These are phyloP conservation scores for Podarcis muralis DNA, from an alignment of 2,113 vertebrate species.

Conservation along the genomic window DNA sequence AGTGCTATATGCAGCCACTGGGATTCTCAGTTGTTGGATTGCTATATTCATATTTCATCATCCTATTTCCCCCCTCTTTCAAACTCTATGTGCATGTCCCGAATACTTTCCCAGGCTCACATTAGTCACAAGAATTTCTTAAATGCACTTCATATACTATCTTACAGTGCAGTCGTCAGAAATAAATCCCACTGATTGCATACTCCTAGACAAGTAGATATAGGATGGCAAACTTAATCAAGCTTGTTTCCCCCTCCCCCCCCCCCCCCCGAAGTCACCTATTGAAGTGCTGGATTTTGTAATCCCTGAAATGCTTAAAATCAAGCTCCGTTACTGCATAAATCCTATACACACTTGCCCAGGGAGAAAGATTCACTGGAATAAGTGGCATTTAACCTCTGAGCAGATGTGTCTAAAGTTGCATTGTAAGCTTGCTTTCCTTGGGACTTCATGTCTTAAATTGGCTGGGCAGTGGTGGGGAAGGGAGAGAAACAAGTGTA, in stretches of 20 bases:
- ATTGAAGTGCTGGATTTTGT: neutral
- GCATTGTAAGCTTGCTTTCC: neutral
- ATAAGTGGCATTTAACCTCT: too few species aligned
- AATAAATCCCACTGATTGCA: too few species aligned
- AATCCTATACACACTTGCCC: too few species aligned
- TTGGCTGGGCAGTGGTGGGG: neutral
- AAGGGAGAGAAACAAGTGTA: neutral
- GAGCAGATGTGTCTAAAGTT: too few species aligned
- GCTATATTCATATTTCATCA: neutral
- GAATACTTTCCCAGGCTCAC: slow-evolving; percentile 4
- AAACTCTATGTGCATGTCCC: neutral
- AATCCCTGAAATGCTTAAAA: neutral
- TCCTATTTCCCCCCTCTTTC: slow-evolving; percentile 38
- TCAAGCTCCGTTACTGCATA: too few species aligned
- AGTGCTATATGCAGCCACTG: neutral
- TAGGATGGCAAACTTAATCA: neutral
- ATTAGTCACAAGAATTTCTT: neutral
- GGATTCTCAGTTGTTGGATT: neutral
- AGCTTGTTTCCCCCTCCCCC: neutral
- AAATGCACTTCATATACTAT: neutral
- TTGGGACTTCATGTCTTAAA: slow-evolving; percentile 5
- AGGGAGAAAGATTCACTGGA: too few species aligned
- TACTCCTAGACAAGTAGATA: too few species aligned
- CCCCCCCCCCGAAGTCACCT: accelerated
- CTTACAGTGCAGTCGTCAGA: too few species aligned